phyloP scores from a whole-genome alignment of 2,888 invertebrate species.

The Drosophila lutescens region DNA sequence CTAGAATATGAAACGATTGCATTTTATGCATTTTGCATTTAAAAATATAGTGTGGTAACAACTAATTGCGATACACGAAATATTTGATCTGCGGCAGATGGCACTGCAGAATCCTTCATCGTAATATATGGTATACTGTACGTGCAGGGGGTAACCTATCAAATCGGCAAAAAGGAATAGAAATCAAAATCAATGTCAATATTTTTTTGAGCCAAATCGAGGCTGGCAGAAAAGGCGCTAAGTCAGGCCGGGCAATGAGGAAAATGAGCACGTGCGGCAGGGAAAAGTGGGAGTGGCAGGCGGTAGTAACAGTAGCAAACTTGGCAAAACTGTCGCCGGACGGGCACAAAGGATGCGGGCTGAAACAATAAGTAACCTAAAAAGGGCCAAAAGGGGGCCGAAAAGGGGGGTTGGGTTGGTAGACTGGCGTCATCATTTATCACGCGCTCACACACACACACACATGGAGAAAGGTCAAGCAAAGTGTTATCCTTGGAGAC shows the following conservation, averaged over 20 bases:
- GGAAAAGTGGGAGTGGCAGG: conserved; percentile 1
- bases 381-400: background rate
- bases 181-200: conserved; percentile 66
- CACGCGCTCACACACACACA: conserved; percentile 45
- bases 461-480: conserved; percentile 59
- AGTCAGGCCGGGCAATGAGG: conserved; percentile 51
- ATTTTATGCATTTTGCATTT: too few relatives aligned
- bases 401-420: background rate
- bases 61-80: too few relatives aligned
- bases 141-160: conserved; percentile 40
- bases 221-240: conserved; percentile 50
- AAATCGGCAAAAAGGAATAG: conserved; percentile 56
- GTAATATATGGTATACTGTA: background rate
- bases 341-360: conserved; percentile 50
- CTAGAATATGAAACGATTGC: too few relatives aligned
- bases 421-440: conserved; percentile 65
- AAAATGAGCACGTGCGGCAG: conserved; percentile 42
- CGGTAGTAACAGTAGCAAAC: conserved; percentile 17
- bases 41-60: too few relatives aligned
- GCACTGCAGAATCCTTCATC: background rate
- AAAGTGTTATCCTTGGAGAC: conserved; percentile 73
- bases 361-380: conserved; percentile 60
- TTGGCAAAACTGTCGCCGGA: conserved; percentile 45
- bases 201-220: conserved; percentile 60
- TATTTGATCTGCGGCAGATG: background rate